phyloP scores from a whole-genome alignment of 2,797 vertebrate genomes.

The Heliangelus exortis region DNA sequence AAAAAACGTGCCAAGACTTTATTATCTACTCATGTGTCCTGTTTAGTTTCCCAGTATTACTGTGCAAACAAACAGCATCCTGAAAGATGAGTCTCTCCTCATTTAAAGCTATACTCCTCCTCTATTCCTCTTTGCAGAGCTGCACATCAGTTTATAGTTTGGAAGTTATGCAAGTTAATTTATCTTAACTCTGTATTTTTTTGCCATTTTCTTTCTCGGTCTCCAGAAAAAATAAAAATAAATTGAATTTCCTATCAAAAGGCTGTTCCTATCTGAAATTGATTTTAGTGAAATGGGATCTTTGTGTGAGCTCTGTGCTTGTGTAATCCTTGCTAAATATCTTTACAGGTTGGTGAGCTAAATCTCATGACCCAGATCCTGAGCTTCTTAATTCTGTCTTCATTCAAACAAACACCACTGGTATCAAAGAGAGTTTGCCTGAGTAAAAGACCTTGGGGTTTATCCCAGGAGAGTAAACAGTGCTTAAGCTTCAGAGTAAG shows the following conservation, averaged over 20 bases:
- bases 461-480: background rate
- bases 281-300: background rate
- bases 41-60: background rate
- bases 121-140: background rate
- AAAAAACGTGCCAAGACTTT: background rate
- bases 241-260: background rate
- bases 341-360: background rate
- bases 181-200: background rate
- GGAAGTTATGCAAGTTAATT: background rate
- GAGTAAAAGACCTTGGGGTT: background rate
- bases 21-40: background rate
- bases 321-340: background rate
- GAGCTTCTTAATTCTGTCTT: conserved; percentile 27
- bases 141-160: background rate
- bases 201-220: background rate
- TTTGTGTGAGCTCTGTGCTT: background rate
- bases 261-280: background rate
- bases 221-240: background rate
- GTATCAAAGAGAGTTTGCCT: background rate
- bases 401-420: background rate
- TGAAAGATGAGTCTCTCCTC: background rate
- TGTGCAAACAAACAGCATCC: background rate
- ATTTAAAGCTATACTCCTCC: background rate
- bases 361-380: background rate
- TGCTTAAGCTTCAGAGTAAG: background rate